Percentiles rank a stretch among this genome's conserved stretches.
phyloP scores from a whole-genome alignment of 2,888 invertebrate species.

The Drosophila anomalipes region DNA sequence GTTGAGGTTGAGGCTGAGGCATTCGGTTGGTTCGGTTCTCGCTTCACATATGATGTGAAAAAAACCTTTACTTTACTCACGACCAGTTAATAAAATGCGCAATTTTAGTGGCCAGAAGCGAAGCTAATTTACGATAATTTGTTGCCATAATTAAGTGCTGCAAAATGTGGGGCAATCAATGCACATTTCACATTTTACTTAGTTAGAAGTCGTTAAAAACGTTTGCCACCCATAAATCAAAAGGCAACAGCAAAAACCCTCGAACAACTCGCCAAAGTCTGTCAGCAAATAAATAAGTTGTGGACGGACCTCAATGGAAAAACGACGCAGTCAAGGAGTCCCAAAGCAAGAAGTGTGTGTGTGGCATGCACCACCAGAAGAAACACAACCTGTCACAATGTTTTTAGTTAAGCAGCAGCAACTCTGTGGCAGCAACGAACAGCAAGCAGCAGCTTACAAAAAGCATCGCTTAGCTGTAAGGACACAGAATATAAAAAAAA shows the following conservation, averaged over 20 bases:
- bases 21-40: background rate
- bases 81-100: constrained; percentile 37
- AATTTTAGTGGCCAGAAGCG: constrained; percentile 34
- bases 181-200: constrained; percentile 43
- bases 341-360: constrained; percentile 13
- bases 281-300: constrained; percentile 52
- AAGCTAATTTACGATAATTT: constrained; percentile 56
- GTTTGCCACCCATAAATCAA: constrained; percentile 53
- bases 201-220: constrained; percentile 30
- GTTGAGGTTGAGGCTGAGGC: background rate
- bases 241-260: constrained; percentile 2
- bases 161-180: constrained; percentile 52
- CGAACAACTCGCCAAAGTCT: constrained; percentile 34
- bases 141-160: constrained; percentile 48
- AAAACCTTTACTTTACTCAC: constrained; percentile 20
- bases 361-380: constrained; percentile 5
- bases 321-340: background rate
- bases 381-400: constrained; percentile 32
- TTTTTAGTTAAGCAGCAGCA: constrained; percentile 7
- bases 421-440: constrained; percentile 1
- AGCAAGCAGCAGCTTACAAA: background rate
- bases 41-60: constrained; percentile 1
- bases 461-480: background rate
- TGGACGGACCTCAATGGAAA: constrained; percentile 7
- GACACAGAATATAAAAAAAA: background rate